phyloP scores from a whole-genome alignment of 2,113 vertebrate genomes.

The Seriola quinqueradiata region DNA sequence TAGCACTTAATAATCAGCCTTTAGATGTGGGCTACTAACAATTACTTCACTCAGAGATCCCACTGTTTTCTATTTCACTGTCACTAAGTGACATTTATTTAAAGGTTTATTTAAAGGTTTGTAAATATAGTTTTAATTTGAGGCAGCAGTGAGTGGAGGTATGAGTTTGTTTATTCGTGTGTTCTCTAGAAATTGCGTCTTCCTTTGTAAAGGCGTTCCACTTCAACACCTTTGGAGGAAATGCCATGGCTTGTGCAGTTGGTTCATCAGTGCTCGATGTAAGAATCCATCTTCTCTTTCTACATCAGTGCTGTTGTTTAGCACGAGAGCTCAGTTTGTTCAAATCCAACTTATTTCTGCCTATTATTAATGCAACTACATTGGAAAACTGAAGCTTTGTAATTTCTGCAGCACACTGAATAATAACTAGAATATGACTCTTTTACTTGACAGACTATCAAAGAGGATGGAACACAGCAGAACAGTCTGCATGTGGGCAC shows the following conservation, averaged over 20 bases:
- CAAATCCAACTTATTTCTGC: neutral
- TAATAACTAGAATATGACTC: neutral
- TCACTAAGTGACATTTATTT: neutral
- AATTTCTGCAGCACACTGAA: neutral
- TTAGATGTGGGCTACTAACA: neutral
- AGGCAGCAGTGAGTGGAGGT: neutral
- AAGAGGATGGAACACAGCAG: constrained; percentile 88
- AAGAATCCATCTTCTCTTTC: constrained; percentile 50
- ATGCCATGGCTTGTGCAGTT: constrained; percentile 87
- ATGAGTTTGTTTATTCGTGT: constrained; percentile 14
- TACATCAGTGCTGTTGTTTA: neutral
- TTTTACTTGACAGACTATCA: constrained; percentile 86
- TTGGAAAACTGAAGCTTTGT: neutral
- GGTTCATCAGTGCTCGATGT: constrained; percentile 94
- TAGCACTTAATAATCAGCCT: neutral
- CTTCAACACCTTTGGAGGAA: constrained; percentile 95
- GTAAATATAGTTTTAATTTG: neutral
- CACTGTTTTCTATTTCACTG: neutral
- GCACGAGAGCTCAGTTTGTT: neutral
- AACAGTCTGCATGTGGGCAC: constrained; percentile 89
- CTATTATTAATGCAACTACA: neutral
- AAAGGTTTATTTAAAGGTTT: too few relatives aligned
- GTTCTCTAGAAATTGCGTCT: constrained; percentile 88
- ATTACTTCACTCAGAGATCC: neutral
- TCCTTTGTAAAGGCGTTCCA: constrained; percentile 84